phyloP scores from a whole-genome alignment of 2,113 vertebrate species.

The Oplegnathus fasciatus region DNA sequence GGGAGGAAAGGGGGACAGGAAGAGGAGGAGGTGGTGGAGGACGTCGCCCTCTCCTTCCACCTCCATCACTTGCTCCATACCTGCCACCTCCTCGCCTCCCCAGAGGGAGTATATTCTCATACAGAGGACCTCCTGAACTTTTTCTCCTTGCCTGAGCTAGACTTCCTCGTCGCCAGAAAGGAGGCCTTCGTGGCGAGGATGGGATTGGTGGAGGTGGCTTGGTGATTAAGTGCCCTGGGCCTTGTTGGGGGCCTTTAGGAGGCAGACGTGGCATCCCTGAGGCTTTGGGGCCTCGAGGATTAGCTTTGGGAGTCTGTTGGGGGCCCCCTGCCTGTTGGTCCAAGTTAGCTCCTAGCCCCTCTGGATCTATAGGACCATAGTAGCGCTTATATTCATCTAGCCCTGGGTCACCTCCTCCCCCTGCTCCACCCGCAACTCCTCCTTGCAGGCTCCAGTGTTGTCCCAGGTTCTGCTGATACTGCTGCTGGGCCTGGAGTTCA shows the following conservation, averaged over 20 bases:
- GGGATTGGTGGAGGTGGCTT: conserved; percentile 76
- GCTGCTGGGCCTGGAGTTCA: conserved; percentile 79
- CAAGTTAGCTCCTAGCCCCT: conserved; percentile 85
- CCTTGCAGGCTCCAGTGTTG: conserved; percentile 80
- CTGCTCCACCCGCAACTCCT: conserved; percentile 50
- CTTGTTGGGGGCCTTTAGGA: conserved; percentile 74
- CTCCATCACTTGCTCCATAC: conserved; percentile 78
- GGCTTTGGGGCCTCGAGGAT: conserved; percentile 77
- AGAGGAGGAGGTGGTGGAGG: conserved; percentile 83
- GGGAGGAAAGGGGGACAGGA: conserved; percentile 83
- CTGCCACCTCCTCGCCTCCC: conserved; percentile 86
- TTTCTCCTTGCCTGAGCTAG: conserved; percentile 81
- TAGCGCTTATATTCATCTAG: conserved; percentile 93
- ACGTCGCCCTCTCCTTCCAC: conserved; percentile 77
- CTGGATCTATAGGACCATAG: conserved; percentile 93
- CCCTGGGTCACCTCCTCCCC: conserved; percentile 73
- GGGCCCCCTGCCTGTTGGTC: conserved; percentile 76
- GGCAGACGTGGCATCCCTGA: conserved; percentile 76
- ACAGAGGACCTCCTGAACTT: conserved; percentile 80
- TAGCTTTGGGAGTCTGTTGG: conserved; percentile 83
- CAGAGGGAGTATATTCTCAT: conserved; percentile 85
- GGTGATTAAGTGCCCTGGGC: conserved; percentile 72
- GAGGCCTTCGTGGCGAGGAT: conserved; percentile 80
- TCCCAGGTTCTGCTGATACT: conserved; percentile 77
- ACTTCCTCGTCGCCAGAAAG: conserved; percentile 84